Evolutionary conservation across 2,113 vertebrate species (phyloP), one percentile per base, ranked within the genome.

Genomic region (Apteryx owenii): DNA sequence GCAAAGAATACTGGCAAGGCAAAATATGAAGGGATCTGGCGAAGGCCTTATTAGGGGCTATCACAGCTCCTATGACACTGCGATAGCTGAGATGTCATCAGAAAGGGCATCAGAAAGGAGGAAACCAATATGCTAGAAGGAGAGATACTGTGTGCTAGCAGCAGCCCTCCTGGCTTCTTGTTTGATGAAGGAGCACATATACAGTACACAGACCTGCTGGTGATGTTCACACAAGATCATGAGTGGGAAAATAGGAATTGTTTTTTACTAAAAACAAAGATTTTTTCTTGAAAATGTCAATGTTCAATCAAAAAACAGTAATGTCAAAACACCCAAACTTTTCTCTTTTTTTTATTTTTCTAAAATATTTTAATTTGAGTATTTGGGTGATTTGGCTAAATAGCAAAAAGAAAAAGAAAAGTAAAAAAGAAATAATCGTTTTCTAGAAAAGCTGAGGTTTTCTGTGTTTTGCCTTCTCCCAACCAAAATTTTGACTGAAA

Each of bases 201-300:
- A 80, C 85, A 85, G 79, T 79, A 77, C 93, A 91, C 44, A 88
- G 82, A 53, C 85, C 90, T 93, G 90, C 29, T 97, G 83, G 85
- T 94, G 88, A 80, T 76, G 88, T 94, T 95, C 88, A 80, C 40
- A 61, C 28, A 86, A 70, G 71, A 81, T 62, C 28, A 93, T 64
- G 44, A 88, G 64, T 62, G 77, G 44, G 82, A 90, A 95, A 93
- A 88, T 73, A 90, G 42, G 46, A 71, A 68, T 71, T 89, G 40
- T 72, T 93, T 96, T 81, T 80, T 38, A 88, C 44, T 48, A 71
- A 91, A 91, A 97, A 87, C 78, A 88, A 65, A 80, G 12, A 73
- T 84, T 81, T 89, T 72, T 72, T 38, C 72, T 33, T 72, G 48
- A 86, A 93, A 94, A 94, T 62, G 60, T 69, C 66, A 69, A 48